Conservation (phyloP, 2,888 invertebrate species). For the Allophyes oxyacanthae region DNA sequence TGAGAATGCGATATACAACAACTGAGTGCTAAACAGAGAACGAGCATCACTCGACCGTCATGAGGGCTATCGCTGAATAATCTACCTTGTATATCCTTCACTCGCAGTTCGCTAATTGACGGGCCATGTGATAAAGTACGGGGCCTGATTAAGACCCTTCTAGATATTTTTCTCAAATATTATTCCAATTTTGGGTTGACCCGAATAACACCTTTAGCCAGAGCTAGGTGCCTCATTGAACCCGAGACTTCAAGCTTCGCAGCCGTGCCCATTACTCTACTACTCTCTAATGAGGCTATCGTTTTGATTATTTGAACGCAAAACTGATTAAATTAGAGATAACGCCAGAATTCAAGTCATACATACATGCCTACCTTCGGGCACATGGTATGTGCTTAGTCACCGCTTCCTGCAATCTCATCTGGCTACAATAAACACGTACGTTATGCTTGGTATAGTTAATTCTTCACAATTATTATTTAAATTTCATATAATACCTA, state of each 20-base stretch:
- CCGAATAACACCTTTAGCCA: no score
- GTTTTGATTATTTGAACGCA: not conserved
- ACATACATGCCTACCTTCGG: slow-evolving; percentile 10
- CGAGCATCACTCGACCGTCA: no score
- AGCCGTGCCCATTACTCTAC: not conserved
- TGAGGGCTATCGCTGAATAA: no score
- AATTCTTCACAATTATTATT: slow-evolving; percentile 29
- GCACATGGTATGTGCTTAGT: slow-evolving; percentile 35
- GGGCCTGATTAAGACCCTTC: no score
- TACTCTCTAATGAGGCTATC: not conserved
- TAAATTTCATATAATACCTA: slow-evolving; percentile 3
- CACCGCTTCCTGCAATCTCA: slow-evolving; percentile 31
- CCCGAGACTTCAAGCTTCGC: not conserved
- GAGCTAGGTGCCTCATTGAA: no score
- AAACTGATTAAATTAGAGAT: slow-evolving; percentile 27
- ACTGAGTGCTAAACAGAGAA: no score
- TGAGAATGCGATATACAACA: no score
- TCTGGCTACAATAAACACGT: slow-evolving; percentile 43
- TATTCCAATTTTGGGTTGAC: no score
- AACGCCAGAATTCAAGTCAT: slow-evolving; percentile 7
- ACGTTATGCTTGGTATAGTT: slow-evolving; percentile 27
- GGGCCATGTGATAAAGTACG: no score
- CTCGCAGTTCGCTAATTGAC: no score
- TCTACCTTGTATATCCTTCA: no score
- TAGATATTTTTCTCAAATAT: no score